phyloP scores from a whole-genome alignment of 2,888 invertebrate species.

The Leucophenga maculata region DNA sequence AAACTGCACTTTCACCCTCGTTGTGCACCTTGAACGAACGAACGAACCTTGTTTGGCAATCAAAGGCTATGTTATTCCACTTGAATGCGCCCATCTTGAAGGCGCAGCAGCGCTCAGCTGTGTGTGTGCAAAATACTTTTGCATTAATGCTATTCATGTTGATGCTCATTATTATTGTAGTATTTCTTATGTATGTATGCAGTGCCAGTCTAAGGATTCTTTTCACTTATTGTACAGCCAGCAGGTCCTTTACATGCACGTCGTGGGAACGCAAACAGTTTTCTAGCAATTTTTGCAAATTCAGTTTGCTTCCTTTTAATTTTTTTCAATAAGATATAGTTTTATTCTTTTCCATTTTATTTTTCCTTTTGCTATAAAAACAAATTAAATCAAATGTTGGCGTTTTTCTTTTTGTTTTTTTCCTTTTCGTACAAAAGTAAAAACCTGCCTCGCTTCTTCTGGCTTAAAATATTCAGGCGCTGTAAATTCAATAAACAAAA shows the following conservation, averaged over 20 bases:
- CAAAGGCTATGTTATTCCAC: slow-evolving; percentile 3
- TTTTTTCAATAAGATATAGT: slow-evolving; percentile 25
- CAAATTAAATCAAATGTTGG: slow-evolving; percentile 31
- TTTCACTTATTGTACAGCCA: slow-evolving; percentile 39
- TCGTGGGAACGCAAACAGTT: slow-evolving; percentile 61
- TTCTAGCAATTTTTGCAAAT: not conserved
- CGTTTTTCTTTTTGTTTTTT: too few species aligned
- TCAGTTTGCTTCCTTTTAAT: slow-evolving; percentile 14
- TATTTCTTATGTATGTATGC: slow-evolving; percentile 49
- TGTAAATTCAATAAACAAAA: slow-evolving; percentile 4
- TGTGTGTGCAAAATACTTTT: slow-evolving; percentile 57
- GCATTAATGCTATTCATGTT: slow-evolving; percentile 54
- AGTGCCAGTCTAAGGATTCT: not conserved
- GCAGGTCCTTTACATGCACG: slow-evolving; percentile 26
- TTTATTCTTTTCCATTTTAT: slow-evolving; percentile 9
- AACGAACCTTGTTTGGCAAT: too few species aligned
- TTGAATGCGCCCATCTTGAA: slow-evolving; percentile 12
- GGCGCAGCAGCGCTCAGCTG: not conserved
- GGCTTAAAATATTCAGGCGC: not conserved
- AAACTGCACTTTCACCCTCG: slow-evolving; percentile 23
- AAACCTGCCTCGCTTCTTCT: slow-evolving; percentile 21
- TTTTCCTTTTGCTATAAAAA: slow-evolving; percentile 16
- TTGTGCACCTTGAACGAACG: too few species aligned
- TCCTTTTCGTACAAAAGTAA: slow-evolving; percentile 15
- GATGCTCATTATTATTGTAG: slow-evolving; percentile 61